Percentiles rank a stretch among this genome's conserved stretches.
Evolutionary conservation across 2,797 vertebrate genomes (phyloP).

Genomic region (Tarsius wallacei): DNA sequence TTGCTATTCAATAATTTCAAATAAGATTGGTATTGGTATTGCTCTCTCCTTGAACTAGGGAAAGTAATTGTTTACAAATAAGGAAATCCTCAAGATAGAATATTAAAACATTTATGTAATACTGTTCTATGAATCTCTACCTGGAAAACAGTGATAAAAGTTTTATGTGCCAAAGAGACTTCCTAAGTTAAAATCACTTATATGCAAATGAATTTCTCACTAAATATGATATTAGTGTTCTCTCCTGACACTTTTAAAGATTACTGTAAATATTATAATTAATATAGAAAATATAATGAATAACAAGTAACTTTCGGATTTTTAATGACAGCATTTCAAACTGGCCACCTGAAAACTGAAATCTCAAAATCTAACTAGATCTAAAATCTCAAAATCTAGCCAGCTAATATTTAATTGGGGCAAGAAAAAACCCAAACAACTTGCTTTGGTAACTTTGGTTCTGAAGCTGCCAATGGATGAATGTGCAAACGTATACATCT

Average conservation of each 20-base stretch:
- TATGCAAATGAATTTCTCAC: constrained; percentile 62
- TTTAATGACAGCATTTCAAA: constrained; percentile 16
- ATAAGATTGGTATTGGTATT: not conserved
- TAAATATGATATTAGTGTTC: constrained; percentile 12
- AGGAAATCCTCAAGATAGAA: constrained; percentile 43
- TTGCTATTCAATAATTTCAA: constrained; percentile 53
- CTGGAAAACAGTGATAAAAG: constrained; percentile 46
- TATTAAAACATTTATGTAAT: constrained; percentile 34
- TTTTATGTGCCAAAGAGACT: not conserved
- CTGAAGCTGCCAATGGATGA: not conserved
- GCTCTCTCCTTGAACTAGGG: constrained; percentile 4
- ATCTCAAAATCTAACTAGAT: constrained; percentile 27
- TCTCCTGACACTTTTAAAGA: constrained; percentile 25
- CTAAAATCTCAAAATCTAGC: constrained; percentile 47
- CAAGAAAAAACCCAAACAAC: no score
- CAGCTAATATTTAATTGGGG: no score
- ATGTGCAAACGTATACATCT: not conserved
- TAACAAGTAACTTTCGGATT: constrained; percentile 7
- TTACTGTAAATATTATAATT: not conserved
- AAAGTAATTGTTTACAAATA: constrained; percentile 56
- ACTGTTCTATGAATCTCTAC: constrained; percentile 20
- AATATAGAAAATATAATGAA: not conserved
- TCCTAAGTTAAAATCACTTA: constrained; percentile 59
- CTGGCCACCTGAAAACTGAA: not conserved
- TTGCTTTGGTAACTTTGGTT: not conserved